These are phyloP conservation scores for Hypercompe scribonia DNA, from an alignment of 2,888 invertebrate species.

Conservation along the genomic window DNA sequence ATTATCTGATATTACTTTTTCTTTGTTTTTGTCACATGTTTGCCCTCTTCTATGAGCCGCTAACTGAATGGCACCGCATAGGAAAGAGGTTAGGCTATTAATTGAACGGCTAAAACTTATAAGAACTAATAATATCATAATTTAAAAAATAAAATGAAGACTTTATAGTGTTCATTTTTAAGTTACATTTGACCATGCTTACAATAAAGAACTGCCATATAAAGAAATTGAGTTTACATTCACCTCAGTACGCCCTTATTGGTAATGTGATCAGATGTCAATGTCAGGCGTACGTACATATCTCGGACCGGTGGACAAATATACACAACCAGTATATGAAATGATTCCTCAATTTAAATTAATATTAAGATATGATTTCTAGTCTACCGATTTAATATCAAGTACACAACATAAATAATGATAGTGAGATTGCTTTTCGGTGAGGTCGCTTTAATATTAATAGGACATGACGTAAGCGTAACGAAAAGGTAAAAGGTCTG, in stretches of 20 bases:
- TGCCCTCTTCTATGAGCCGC: too few species aligned
- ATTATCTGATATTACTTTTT: too few species aligned
- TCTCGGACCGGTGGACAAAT: constrained; percentile 40
- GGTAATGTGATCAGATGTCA: constrained; percentile 70
- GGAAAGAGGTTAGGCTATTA: too few species aligned
- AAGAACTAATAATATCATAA: not conserved
- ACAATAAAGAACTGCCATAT: constrained; percentile 60
- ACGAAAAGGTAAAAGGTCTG: constrained; percentile 1
- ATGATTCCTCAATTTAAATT: constrained; percentile 14
- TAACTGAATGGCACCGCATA: too few species aligned
- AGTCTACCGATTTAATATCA: not conserved
- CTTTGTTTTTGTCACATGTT: too few species aligned
- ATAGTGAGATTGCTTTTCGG: constrained; percentile 6
- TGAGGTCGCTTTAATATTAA: constrained; percentile 3
- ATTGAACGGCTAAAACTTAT: too few species aligned
- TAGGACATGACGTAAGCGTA: not conserved
- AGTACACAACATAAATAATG: not conserved
- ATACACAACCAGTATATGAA: constrained; percentile 29
- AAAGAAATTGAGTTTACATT: constrained; percentile 76
- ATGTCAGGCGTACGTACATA: constrained; percentile 63
- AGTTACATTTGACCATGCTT: constrained; percentile 31
- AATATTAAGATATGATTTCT: constrained; percentile 5
- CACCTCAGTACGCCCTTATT: constrained; percentile 71
- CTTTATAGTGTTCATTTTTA: constrained; percentile 12
- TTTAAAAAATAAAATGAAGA: constrained; percentile 7